phyloP scores from a whole-genome alignment of 30 jellyfish, hydroid and myxozoan genomes.

The Hydractinia echinata region DNA sequence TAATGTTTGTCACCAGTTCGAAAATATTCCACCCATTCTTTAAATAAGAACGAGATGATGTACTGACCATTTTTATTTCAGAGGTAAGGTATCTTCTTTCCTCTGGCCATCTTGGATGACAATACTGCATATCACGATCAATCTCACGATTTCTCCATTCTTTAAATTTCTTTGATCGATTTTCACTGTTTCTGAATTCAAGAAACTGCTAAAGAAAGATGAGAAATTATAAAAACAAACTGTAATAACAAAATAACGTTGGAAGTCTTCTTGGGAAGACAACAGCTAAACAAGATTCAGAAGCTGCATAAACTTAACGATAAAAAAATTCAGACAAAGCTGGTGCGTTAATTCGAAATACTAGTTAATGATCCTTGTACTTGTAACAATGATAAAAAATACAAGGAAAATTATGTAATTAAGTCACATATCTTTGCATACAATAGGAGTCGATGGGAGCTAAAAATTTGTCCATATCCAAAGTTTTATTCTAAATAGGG shows the following conservation, averaged over 20 bases:
- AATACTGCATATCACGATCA: constrained; percentile 80
- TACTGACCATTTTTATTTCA: constrained; percentile 73
- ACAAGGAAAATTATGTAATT: too few species aligned
- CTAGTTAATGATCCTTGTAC: too few species aligned
- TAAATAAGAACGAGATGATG: constrained; percentile 72
- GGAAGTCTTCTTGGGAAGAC: too few species aligned
- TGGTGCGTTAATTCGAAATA: too few species aligned
- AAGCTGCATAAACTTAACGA: too few species aligned
- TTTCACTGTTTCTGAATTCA: constrained; percentile 82
- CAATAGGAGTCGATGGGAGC: too few species aligned
- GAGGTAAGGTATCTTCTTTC: constrained; percentile 83
- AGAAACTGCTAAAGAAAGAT: constrained; percentile 67
- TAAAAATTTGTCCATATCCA: too few species aligned
- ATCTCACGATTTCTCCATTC: constrained; percentile 94
- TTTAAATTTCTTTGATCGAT: constrained; percentile 64
- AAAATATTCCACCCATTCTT: constrained; percentile 95
- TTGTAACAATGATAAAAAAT: too few species aligned
- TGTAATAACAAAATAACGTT: background rate
- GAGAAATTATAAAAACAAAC: background rate
- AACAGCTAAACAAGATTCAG: too few species aligned
- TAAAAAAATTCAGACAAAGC: too few species aligned
- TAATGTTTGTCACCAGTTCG: constrained; percentile 83
- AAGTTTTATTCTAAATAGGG: too few species aligned
- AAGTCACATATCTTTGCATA: too few species aligned
- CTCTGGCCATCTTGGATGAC: constrained; percentile 99